phyloP scores from a whole-genome alignment of 2,888 invertebrate species.

The Synergus itoensis region DNA sequence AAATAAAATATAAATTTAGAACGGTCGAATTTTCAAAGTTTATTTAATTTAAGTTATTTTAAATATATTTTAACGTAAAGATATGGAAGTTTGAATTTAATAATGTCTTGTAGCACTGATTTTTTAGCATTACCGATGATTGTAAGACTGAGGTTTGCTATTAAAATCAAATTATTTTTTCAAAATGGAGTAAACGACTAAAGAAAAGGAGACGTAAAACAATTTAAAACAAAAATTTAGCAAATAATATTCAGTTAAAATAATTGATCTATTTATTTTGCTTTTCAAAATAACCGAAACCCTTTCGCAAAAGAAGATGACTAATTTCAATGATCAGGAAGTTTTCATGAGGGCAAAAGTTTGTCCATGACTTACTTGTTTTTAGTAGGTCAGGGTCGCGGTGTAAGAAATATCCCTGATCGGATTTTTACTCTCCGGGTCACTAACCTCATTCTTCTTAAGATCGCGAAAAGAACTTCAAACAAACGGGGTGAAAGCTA shows the following conservation, averaged over 20 bases:
- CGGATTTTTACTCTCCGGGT: constrained; percentile 64
- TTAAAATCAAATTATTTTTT: too few relatives aligned
- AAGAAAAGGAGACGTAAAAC: too few relatives aligned
- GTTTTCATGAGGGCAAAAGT: constrained; percentile 1
- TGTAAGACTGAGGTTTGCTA: too few relatives aligned
- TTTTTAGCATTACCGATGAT: too few relatives aligned
- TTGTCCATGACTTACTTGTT: constrained; percentile 46
- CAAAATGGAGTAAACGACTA: too few relatives aligned
- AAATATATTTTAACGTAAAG: too few relatives aligned
- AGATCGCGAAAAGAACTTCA: constrained; percentile 59
- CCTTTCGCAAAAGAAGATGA: neutral
- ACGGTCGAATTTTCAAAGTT: too few relatives aligned
- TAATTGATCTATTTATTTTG: too few relatives aligned
- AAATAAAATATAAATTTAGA: too few relatives aligned
- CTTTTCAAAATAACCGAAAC: neutral
- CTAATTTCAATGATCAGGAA: neutral
- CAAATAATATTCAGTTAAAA: neutral
- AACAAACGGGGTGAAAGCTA: constrained; percentile 65
- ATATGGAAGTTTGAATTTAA: too few relatives aligned
- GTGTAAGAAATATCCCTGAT: constrained; percentile 53
- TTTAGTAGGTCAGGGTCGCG: constrained; percentile 71
- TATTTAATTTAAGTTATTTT: too few relatives aligned
- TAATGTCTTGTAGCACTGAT: too few relatives aligned
- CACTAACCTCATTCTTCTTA: constrained; percentile 70
- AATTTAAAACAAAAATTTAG: neutral